Conservation (phyloP, 2,888 invertebrate species). For the Pandemis cinnamomeana region DNA sequence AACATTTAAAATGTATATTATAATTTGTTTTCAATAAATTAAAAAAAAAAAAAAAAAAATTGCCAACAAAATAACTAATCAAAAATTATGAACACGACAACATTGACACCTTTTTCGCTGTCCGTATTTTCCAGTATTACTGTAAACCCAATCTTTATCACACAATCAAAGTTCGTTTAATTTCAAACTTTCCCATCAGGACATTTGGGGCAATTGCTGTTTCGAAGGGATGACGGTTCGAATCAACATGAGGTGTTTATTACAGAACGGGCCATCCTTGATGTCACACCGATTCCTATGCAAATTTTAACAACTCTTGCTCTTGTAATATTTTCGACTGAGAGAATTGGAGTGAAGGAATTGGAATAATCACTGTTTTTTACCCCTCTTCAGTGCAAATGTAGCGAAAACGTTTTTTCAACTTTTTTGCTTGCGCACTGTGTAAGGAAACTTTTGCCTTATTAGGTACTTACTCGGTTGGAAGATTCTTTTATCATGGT, state of each 20-base stretch:
- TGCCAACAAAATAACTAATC: not conserved
- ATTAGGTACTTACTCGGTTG: slow-evolving; percentile 6
- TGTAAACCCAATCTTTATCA: not conserved
- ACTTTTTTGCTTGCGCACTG: slow-evolving; percentile 10
- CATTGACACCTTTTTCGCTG: not conserved
- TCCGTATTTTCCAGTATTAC: not conserved
- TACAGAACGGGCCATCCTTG: slow-evolving; percentile 58
- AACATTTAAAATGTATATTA: too few relatives aligned
- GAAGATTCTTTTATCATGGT: slow-evolving; percentile 8
- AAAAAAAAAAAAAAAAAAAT: too few relatives aligned
- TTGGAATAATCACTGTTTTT: slow-evolving; percentile 64
- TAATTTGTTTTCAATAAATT: too few relatives aligned
- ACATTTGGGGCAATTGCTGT: slow-evolving; percentile 21
- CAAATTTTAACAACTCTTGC: slow-evolving; percentile 75
- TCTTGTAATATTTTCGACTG: slow-evolving; percentile 71
- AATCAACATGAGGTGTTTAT: slow-evolving; percentile 67
- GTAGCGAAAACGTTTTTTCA: slow-evolving; percentile 32
- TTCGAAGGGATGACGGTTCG: slow-evolving; percentile 27
- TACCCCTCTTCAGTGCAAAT: slow-evolving; percentile 49
- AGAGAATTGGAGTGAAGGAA: slow-evolving; percentile 54
- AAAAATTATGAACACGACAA: not conserved
- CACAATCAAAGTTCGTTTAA: not conserved
- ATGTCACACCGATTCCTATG: slow-evolving; percentile 72
- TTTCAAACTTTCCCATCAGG: slow-evolving; percentile 11
- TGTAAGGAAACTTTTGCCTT: slow-evolving; percentile 1